phyloP scores from a whole-genome alignment of 2,113 vertebrate genomes.

The Rhizomys pruinosus region DNA sequence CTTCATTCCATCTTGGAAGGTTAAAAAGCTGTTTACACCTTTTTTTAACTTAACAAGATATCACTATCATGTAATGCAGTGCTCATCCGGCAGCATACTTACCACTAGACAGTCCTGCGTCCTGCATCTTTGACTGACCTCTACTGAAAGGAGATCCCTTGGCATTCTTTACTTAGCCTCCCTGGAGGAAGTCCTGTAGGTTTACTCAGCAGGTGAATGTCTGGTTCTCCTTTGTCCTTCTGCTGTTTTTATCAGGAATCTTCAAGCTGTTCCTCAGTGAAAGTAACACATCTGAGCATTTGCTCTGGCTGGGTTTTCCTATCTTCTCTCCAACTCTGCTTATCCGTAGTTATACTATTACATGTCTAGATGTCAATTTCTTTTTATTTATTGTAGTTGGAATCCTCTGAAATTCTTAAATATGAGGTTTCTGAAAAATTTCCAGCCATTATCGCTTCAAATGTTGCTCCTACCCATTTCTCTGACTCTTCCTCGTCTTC shows the following conservation, averaged over 20 bases:
- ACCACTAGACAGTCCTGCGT: not conserved
- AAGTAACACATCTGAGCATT: not conserved
- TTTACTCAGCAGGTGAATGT: not conserved
- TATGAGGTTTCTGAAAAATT: not conserved
- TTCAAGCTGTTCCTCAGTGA: not conserved
- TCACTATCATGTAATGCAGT: not conserved
- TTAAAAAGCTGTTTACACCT: too few species aligned
- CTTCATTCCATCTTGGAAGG: too few species aligned
- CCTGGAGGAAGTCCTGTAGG: not conserved
- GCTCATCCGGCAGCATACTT: not conserved
- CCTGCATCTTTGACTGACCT: not conserved
- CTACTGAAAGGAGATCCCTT: not conserved
- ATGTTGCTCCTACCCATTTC: too few species aligned
- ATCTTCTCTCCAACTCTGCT: not conserved
- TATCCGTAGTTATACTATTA: not conserved
- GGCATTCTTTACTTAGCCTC: too few species aligned
- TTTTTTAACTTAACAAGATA: not conserved
- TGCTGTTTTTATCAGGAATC: not conserved
- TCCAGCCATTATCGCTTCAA: not conserved
- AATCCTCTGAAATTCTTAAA: not conserved
- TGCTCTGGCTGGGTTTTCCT: not conserved
- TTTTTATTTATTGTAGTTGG: not conserved
- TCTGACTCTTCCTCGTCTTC: not conserved
- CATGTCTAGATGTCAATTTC: not conserved
- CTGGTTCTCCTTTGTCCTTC: not conserved